Conservation (phyloP, 2,888 invertebrate species). For the Blastobasis lacticolella region DNA sequence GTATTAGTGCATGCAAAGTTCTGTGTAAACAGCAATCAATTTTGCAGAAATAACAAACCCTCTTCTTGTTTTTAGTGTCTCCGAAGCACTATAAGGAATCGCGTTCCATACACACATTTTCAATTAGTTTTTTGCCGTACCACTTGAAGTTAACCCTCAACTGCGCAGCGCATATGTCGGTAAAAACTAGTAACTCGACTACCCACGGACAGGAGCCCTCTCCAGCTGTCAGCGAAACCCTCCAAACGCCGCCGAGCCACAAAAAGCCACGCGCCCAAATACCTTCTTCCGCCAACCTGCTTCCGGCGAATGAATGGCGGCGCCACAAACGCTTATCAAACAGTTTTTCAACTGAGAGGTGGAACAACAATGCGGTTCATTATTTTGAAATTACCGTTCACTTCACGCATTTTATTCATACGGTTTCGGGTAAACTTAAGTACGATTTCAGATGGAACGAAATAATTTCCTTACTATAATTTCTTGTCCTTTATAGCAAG, state of each 20-base stretch:
- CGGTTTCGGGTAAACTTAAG: too few species aligned
- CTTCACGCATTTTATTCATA: too few species aligned
- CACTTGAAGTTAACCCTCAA: slow-evolving; percentile 27
- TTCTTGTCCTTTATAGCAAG: too few species aligned
- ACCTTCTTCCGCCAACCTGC: slow-evolving; percentile 56
- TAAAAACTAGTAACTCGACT: slow-evolving; percentile 38
- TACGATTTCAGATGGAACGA: not conserved
- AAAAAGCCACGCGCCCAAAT: slow-evolving; percentile 50
- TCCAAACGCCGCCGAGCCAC: slow-evolving; percentile 28
- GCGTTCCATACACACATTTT: not conserved
- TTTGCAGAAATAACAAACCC: too few species aligned
- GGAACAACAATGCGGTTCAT: too few species aligned
- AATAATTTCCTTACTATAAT: not conserved
- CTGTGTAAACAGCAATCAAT: too few species aligned
- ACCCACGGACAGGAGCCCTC: slow-evolving; percentile 22
- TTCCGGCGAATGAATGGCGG: slow-evolving; percentile 33
- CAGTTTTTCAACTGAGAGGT: not conserved
- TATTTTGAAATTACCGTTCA: too few species aligned
- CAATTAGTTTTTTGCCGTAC: slow-evolving; percentile 21
- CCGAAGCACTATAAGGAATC: too few species aligned
- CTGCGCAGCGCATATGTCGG: slow-evolving; percentile 17
- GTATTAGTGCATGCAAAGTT: too few species aligned
- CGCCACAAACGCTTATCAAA: not conserved
- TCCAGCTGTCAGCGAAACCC: slow-evolving; percentile 53
- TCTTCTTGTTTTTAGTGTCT: too few species aligned